Evolutionary conservation across 2,113 vertebrate species (phyloP).

Genomic region (Chaetorhynchus papuensis): DNA sequence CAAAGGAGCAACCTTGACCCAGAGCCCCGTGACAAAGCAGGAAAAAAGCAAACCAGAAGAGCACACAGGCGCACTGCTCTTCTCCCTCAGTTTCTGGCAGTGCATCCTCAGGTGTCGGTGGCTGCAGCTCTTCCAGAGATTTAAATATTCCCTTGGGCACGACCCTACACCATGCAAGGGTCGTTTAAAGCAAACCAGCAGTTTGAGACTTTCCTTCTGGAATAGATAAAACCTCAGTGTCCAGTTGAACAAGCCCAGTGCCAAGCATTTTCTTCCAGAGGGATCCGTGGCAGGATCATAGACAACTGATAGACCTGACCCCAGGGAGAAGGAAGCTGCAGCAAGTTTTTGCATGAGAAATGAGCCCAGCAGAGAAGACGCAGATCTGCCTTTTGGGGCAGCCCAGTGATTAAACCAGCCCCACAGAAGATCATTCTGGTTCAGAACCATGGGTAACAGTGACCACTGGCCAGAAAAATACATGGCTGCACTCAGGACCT

Average conservation of each 20-base stretch:
- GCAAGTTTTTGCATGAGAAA: background rate
- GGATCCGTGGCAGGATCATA: rapidly evolving
- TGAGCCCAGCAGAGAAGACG: background rate
- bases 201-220: background rate
- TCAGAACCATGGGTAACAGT: background rate
- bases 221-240: background rate
- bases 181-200: background rate
- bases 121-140: background rate
- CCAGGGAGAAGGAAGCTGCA: background rate
- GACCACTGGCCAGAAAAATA: background rate
- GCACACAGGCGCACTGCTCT: background rate
- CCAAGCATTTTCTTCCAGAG: background rate
- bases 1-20: background rate
- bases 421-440: background rate
- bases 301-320: background rate
- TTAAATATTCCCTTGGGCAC: background rate
- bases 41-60: background rate
- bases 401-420: background rate
- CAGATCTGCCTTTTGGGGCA: background rate
- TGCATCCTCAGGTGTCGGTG: rapidly evolving
- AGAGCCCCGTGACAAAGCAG: background rate
- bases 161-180: background rate
- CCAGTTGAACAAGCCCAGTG: background rate
- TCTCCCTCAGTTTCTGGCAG: background rate
- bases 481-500: background rate